Conservation (phyloP, 2,797 vertebrate genomes). For the Salarias fasciatus region DNA sequence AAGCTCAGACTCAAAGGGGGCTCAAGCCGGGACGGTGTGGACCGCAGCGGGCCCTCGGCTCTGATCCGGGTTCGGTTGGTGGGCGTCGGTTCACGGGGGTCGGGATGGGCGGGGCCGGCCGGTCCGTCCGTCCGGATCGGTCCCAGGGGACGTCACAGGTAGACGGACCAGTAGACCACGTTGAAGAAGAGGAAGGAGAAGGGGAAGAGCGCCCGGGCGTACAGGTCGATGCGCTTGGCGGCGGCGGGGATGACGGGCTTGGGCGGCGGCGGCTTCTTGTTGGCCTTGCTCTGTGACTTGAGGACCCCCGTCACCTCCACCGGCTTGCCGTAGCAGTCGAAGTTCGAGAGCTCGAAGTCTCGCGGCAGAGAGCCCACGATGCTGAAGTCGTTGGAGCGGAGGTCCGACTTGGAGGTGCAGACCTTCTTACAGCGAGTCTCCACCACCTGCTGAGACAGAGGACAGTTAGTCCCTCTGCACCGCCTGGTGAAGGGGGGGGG, state of each 20-base stretch:
- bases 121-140: background rate
- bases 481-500: too few species aligned
- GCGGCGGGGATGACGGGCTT: conserved; percentile 96
- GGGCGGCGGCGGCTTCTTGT: conserved; percentile 92
- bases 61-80: too few species aligned
- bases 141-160: conserved; percentile 83
- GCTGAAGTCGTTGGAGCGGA: conserved; percentile 97
- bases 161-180: conserved; percentile 97
- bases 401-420: conserved; percentile 97
- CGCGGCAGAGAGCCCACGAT: conserved; percentile 97
- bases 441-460: conserved; percentile 85
- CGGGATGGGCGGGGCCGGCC: background rate
- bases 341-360: conserved; percentile 98
- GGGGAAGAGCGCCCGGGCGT: conserved; percentile 94
- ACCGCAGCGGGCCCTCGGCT: conserved; percentile 9
- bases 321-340: conserved; percentile 98
- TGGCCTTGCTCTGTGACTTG: conserved; percentile 92
- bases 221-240: conserved; percentile 94
- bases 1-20: conserved; percentile 15
- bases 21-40: too few species aligned
- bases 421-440: conserved; percentile 98
- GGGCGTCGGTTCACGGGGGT: too few species aligned
- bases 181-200: conserved; percentile 98
- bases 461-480: too few species aligned
- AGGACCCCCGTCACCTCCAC: conserved; percentile 91